A percentile compares a stretch with the other conserved stretches of the same genome.
Conservation (phyloP, 2,113 vertebrate genomes). For the Struthio camelus region DNA sequence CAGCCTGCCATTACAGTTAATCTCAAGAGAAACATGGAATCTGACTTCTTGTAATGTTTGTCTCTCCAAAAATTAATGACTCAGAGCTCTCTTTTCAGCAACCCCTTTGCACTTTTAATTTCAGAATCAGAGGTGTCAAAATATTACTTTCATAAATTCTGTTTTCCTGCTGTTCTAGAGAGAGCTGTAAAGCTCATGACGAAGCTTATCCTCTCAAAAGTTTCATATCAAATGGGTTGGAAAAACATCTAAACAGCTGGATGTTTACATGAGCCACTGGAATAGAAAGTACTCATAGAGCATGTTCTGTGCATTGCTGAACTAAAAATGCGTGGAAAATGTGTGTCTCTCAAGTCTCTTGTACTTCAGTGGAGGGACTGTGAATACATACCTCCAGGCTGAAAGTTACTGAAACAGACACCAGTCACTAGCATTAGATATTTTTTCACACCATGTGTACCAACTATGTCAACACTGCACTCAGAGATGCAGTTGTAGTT, state of each 20-base stretch:
- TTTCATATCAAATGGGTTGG: not conserved
- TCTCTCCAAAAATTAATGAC: not conserved
- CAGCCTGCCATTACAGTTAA: not conserved
- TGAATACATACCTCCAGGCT: not conserved
- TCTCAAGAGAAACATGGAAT: not conserved
- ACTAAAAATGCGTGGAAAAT: not conserved
- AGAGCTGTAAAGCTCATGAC: not conserved
- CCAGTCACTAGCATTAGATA: not conserved
- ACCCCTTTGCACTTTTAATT: not conserved
- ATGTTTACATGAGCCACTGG: not conserved
- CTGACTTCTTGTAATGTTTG: not conserved
- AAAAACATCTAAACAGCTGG: not conserved
- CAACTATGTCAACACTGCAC: not conserved
- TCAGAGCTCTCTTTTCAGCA: constrained; percentile 1
- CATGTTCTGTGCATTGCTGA: not conserved
- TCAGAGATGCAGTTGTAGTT: not conserved
- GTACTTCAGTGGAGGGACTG: not conserved
- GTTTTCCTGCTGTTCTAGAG: not conserved
- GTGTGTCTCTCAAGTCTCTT: not conserved
- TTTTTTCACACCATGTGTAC: not conserved
- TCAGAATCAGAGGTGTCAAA: not conserved
- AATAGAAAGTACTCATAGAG: not conserved
- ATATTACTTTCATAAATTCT: not conserved
- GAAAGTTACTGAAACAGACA: not conserved
- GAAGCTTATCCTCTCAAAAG: not conserved